Evolutionary conservation across 2,888 invertebrate genomes (phyloP), one percentile per base, ranked within the genome.

Genomic region (Ormia ochracea): DNA sequence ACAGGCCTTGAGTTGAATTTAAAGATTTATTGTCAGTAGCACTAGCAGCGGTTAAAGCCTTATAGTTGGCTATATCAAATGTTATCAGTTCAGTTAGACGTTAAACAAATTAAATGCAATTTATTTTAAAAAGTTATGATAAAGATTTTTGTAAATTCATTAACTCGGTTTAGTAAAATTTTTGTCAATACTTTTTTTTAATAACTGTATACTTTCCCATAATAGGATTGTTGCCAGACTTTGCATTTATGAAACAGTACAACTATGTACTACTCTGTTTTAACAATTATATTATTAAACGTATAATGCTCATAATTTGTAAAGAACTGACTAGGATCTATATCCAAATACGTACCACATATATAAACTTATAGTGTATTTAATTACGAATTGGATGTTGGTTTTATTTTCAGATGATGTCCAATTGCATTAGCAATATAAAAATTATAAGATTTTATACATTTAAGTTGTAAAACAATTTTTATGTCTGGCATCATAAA

Each of bases 11-110:
- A 52, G 14, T 41, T 56, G 17, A 10, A 63, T 72, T 75, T 61
- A 90, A 91, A 98, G 98, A 98, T 98, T 14, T 17, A 12, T 3
- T 19, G 2, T 17, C 1, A 38, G 19, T 9, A 59, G 19, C 50
- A 78, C 78, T 78, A 74, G 69, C 65, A 58, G 43, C 43, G 63
- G 63, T 3, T 2, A n/a, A 28, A 56, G 21, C 68, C 58, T 72
- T 19, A 58, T 56, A 9, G 4, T 58, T 50, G 19, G 70, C 56
- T 33, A 52, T 48, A 26, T 7, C 17, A 59, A 58, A 58, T 17
- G 21, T 7, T 19, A 2, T 5, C 9, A 56, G 17, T 36, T 59
- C 7, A 3, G 4, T 12, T 31, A 6, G 1, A 19, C 12, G 28
- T 14, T 19, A 56, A 48, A 9, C 23, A 41, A 19, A 1, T 12